Percentiles rank a stretch among this genome's conserved stretches.
Evolutionary conservation across 2,797 vertebrate species (phyloP).

Genomic region (Myoxocephalus aenaeus): DNA sequence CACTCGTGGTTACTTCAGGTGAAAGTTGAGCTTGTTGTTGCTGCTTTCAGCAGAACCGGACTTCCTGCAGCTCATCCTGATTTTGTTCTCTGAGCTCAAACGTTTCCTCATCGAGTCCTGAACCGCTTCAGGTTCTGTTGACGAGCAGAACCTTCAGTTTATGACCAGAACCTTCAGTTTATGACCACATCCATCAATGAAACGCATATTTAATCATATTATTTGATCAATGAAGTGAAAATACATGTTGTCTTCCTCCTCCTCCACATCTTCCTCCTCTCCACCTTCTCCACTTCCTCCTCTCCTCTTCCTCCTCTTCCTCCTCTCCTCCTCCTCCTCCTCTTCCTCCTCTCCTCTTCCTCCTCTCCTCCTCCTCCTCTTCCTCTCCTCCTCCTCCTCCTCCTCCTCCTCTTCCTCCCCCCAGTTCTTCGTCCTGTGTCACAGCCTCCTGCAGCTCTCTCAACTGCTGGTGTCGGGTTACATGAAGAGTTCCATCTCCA

Average conservation of each 20-base stretch:
- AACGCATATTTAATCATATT: too few species aligned
- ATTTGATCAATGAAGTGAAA: too few species aligned
- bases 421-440: conserved; percentile 94
- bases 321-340: not conserved
- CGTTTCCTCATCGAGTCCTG: not conserved
- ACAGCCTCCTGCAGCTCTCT: conserved; percentile 91
- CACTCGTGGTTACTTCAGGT: too few species aligned
- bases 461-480: conserved; percentile 94
- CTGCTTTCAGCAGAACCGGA: not conserved
- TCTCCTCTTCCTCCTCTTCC: not conserved
- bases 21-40: not conserved
- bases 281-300: too few species aligned
- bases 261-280: not conserved
- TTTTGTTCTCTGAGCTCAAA: conserved; percentile 34
- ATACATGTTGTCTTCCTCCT: too few species aligned
- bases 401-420: not conserved
- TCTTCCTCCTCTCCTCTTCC: too few species aligned
- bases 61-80: conserved; percentile 43
- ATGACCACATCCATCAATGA: too few species aligned
- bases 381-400: not conserved
- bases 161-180: too few species aligned
- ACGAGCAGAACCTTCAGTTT: too few species aligned
- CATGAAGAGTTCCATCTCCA: conserved; percentile 95
- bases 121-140: not conserved
- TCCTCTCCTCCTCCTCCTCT: not conserved